Conservation (phyloP, 37 sponge, comb jelly and placozoan species). For the Theonella swinhoei region DNA sequence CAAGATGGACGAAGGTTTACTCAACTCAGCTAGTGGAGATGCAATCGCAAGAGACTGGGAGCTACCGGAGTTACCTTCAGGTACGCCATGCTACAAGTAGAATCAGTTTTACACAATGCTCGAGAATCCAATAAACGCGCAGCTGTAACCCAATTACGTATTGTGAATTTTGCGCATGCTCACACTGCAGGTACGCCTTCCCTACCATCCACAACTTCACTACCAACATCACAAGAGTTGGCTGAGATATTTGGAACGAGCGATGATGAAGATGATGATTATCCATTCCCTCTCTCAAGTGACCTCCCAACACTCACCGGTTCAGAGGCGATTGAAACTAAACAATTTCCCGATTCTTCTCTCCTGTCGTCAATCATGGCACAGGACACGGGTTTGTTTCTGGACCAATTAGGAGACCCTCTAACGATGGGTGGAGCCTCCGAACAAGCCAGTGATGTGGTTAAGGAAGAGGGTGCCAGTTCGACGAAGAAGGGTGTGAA, state of each 20-base stretch:
- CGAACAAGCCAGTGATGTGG: no score
- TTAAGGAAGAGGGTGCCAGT: no score
- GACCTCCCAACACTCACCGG: neutral
- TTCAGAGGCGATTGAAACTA: no score
- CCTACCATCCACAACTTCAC: neutral
- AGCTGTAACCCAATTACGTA: neutral
- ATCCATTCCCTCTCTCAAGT: slow-evolving; percentile 25
- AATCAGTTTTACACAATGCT: neutral
- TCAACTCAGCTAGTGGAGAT: slow-evolving; percentile 24
- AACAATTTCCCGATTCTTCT: no score
- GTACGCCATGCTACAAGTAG: no score
- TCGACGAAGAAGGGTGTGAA: no score
- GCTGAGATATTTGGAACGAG: slow-evolving; percentile 76
- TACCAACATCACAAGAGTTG: slow-evolving; percentile 49
- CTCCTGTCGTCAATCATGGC: neutral
- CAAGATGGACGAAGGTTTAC: neutral
- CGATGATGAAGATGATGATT: slow-evolving; percentile 67
- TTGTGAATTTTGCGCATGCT: no score
- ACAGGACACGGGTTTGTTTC: no score
- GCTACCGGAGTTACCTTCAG: slow-evolving; percentile 40
- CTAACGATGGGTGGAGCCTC: no score
- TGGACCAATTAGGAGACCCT: no score
- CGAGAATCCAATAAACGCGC: neutral
- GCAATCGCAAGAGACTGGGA: slow-evolving; percentile 38
- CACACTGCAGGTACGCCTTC: slow-evolving; percentile 42